A percentile compares a stretch with the other conserved stretches of the same genome.
Evolutionary conservation across 1,140 invertebrate genomes (phyloP).

Genomic region (Magallana angulata): DNA sequence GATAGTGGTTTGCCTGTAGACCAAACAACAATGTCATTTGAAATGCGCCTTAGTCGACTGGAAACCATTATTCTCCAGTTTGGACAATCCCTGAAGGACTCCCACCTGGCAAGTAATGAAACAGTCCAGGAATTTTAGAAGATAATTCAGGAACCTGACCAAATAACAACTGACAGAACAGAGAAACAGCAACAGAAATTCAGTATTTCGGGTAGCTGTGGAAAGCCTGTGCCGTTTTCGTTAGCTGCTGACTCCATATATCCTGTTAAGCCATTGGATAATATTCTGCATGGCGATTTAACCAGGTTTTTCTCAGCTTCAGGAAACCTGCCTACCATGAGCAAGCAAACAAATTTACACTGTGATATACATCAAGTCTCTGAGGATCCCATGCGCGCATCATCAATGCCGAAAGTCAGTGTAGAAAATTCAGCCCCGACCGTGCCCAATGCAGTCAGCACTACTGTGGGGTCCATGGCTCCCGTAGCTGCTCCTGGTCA

Average conservation of each 20-base stretch:
- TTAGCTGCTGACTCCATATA: neutral
- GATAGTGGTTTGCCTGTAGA: neutral
- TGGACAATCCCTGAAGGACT: slow-evolving; percentile 7
- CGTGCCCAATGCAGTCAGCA: neutral
- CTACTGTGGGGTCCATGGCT: slow-evolving; percentile 7
- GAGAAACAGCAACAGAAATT: neutral
- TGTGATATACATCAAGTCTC: neutral
- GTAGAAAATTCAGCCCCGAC: neutral
- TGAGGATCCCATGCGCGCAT: neutral
- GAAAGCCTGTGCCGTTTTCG: neutral
- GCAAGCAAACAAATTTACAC: neutral
- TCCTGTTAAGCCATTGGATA: neutral
- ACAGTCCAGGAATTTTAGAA: no score
- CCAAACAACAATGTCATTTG: neutral
- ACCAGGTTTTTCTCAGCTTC: neutral
- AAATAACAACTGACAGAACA: neutral
- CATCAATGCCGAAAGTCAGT: neutral
- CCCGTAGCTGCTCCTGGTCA: neutral
- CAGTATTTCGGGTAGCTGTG: neutral
- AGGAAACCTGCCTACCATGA: neutral
- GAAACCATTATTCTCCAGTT: slow-evolving; percentile 3
- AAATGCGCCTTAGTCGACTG: neutral
- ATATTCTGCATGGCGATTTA: neutral
- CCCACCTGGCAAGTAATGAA: neutral
- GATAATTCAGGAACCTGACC: neutral